A percentile compares a stretch with the other conserved stretches of the same genome.
phyloP scores from a whole-genome alignment of 1,140 invertebrate species.

The Zaprionus gabonicus region DNA sequence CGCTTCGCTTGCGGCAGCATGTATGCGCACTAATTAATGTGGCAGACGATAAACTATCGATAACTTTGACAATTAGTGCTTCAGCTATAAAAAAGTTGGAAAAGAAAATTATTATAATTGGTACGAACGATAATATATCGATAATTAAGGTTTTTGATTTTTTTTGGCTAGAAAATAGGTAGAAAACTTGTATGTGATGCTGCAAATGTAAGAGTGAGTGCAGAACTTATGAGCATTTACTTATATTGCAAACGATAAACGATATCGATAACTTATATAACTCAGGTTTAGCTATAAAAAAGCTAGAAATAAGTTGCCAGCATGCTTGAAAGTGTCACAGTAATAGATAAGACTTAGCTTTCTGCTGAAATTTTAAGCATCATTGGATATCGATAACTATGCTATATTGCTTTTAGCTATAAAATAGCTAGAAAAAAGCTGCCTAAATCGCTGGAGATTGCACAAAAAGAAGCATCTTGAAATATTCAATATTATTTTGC shows the following conservation, averaged over 20 bases:
- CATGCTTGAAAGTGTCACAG: too few relatives aligned
- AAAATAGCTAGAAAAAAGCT: background rate
- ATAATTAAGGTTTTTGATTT: background rate
- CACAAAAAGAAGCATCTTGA: too few relatives aligned
- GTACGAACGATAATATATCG: background rate
- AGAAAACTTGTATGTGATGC: too few relatives aligned
- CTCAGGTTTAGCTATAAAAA: too few relatives aligned
- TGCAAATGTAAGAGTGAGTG: too few relatives aligned
- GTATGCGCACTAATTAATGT: background rate
- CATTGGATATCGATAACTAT: background rate
- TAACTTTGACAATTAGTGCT: background rate
- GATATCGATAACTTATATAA: too few relatives aligned
- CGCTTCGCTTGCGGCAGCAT: background rate
- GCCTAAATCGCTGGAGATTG: too few relatives aligned
- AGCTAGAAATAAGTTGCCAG: too few relatives aligned
- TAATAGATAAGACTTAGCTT: too few relatives aligned
- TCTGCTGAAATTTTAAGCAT: background rate
- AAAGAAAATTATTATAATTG: background rate
- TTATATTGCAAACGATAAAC: too few relatives aligned
- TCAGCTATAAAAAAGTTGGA: background rate
- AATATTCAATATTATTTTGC: background rate
- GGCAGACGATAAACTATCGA: conserved; percentile 3
- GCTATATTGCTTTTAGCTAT: background rate
- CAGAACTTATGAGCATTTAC: too few relatives aligned
- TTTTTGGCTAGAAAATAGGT: too few relatives aligned